Percentiles rank a stretch among this genome's conserved stretches.
Conservation (phyloP, 2,888 invertebrate species). For the Xylocampa areola region DNA sequence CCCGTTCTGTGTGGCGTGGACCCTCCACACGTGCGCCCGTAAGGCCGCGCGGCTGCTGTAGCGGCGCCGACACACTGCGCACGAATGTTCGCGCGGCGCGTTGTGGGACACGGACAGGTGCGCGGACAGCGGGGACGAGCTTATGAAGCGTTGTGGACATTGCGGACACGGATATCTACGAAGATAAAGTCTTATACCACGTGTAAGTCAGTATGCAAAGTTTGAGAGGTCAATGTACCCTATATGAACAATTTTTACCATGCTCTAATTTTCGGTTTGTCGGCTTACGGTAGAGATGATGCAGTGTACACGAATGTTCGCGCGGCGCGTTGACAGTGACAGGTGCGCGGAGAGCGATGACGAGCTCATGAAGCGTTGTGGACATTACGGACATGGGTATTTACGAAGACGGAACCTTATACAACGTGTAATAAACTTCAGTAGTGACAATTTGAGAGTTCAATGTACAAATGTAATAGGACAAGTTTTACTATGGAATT, state of each 20-base stretch:
- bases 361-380: slow-evolving; percentile 30
- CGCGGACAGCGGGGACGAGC: slow-evolving; percentile 16
- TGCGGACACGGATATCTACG: slow-evolving; percentile 55
- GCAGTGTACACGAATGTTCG: slow-evolving; percentile 24
- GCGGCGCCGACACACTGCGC: slow-evolving; percentile 24
- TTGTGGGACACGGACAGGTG: slow-evolving; percentile 40
- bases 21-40: slow-evolving; percentile 53
- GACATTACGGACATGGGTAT: slow-evolving; percentile 52
- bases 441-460: too few relatives aligned
- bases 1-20: slow-evolving; percentile 27
- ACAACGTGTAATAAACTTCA: too few relatives aligned
- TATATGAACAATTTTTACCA: too few relatives aligned
- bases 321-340: slow-evolving; percentile 25
- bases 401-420: slow-evolving; percentile 25
- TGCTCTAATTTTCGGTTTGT: too few relatives aligned
- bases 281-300: slow-evolving; percentile 46
- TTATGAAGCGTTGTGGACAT: slow-evolving; percentile 41
- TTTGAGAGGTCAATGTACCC: too few relatives aligned
- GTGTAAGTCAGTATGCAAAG: too few relatives aligned
- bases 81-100: slow-evolving; percentile 25
- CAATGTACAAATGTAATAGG: too few relatives aligned
- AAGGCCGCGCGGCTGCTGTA: slow-evolving; percentile 55
- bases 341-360: slow-evolving; percentile 34
- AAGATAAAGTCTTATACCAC: background rate
- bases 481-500: too few relatives aligned